Base-by-base conservation (phyloP, 2,888 invertebrate species). In the Drosophila mayaguana region DNA sequence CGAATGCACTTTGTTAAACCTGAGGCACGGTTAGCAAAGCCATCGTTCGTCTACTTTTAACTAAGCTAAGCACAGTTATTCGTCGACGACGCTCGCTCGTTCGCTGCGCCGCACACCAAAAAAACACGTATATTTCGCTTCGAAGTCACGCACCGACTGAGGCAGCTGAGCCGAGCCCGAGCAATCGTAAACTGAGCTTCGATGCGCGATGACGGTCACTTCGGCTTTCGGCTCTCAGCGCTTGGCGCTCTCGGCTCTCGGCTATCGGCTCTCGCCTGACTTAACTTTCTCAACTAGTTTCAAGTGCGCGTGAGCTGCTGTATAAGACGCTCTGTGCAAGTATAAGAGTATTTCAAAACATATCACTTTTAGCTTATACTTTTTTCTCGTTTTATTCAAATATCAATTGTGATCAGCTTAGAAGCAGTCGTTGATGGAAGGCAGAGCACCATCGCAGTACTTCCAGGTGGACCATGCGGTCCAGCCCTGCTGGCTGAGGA, bases 401-500 rank as follows among this genome's bases (percentile, higher is more conserved):
- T 34, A 38, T 64, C n/a, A 54, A 62, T 3, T 11, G 42, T 69
- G 69, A 4, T n/a, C 38, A 22, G 28, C 8, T 80, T 79, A 79
- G 77, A 80, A 79, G 77, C 89, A 90, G 28, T 50, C 55, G 62
- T 87, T 59, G 71, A 87, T 85, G 77, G 51, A 62, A 34, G 40
- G 75, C 57, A 91, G 75, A 34, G 51, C 25, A n/a, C 90, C 90
- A 22, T 42, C 51, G 74, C 91, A 91, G 77, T 22, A 88, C 16
- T 85, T 56, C 82, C 81, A 90, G 63, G 80, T 80, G 65, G 88
- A 78, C 92, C 92, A 92, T 32, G 92, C 92, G 3, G 69, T 22
- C 85, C 89, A 92, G 22, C 89, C 88, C 72, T 90, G 88, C 53
- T 89, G 82, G 8, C 63, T 59, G 55, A 72, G 78, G 38, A 91